Conservation (phyloP, 2,113 vertebrate genomes). For the Serilophus lunatus region DNA sequence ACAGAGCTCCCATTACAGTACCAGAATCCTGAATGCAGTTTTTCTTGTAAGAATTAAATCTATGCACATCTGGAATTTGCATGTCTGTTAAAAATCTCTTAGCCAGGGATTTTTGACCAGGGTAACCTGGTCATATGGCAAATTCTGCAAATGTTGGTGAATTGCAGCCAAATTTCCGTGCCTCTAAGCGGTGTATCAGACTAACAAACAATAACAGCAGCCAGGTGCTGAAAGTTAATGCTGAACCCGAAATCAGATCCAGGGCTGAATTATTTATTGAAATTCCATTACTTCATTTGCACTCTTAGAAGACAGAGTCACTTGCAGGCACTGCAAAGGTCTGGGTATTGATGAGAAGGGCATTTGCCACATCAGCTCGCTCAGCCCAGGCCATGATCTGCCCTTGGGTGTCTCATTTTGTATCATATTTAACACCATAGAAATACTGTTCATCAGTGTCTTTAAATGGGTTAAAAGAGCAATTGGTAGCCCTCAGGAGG, state of each 20-base stretch:
- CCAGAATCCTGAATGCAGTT: neutral
- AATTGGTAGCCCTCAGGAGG: too few relatives aligned
- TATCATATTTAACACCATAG: neutral
- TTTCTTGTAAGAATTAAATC: neutral
- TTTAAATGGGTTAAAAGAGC: neutral
- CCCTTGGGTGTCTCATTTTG: neutral
- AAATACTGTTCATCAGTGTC: neutral
- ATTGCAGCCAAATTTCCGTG: conserved; percentile 65
- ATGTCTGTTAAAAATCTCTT: conserved; percentile 35
- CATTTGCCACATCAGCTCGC: neutral
- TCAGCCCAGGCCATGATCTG: neutral
- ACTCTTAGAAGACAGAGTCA: neutral
- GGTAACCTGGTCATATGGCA: neutral
- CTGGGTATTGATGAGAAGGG: neutral
- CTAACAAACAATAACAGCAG: conserved; percentile 47
- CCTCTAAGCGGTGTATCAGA: neutral
- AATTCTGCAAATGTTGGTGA: conserved; percentile 44
- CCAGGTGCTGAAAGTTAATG: conserved; percentile 72
- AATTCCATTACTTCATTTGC: conserved; percentile 76
- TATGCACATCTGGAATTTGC: conserved; percentile 43
- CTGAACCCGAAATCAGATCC: conserved; percentile 68
- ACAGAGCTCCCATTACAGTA: neutral
- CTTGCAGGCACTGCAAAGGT: neutral
- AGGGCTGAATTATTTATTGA: conserved; percentile 80
- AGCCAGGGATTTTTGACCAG: neutral